These are phyloP conservation scores for Eclectus roratus DNA, from an alignment of 2,113 vertebrate genomes.

Conservation along the genomic window DNA sequence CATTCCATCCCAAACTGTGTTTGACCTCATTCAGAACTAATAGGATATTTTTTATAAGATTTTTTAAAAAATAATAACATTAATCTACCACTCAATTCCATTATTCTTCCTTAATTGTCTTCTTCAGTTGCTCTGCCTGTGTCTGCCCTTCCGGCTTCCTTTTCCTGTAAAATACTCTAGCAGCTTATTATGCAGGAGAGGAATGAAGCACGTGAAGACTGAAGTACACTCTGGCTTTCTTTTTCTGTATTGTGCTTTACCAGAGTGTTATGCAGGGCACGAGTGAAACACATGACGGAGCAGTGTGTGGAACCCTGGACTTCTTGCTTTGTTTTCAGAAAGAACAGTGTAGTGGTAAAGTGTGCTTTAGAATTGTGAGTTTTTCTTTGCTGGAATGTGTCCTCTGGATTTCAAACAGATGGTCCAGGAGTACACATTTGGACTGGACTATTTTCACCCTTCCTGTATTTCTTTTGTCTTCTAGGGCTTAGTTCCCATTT, in stretches of 20 bases:
- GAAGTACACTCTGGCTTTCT: neutral
- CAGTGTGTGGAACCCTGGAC: neutral
- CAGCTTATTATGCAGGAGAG: neutral
- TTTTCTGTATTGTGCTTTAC: neutral
- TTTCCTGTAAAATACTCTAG: neutral
- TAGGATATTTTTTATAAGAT: conserved; percentile 3
- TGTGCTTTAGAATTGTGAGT: neutral
- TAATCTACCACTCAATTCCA: neutral
- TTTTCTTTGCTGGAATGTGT: neutral
- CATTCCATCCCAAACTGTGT: conserved; percentile 10
- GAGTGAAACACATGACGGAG: neutral
- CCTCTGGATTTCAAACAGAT: neutral
- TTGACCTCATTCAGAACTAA: conserved; percentile 36
- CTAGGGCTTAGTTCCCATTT: neutral
- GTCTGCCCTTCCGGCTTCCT: neutral
- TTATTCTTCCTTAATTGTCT: conserved; percentile 21
- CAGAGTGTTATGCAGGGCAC: neutral
- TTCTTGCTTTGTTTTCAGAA: neutral
- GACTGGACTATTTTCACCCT: neutral
- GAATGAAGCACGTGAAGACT: neutral
- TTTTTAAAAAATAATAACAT: neutral
- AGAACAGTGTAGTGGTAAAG: neutral
- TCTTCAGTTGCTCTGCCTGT: neutral
- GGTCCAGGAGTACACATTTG: neutral
- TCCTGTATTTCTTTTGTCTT: neutral